Base-by-base conservation (phyloP, 2,797 vertebrate genomes). In the Argyrosomus regius region DNA sequence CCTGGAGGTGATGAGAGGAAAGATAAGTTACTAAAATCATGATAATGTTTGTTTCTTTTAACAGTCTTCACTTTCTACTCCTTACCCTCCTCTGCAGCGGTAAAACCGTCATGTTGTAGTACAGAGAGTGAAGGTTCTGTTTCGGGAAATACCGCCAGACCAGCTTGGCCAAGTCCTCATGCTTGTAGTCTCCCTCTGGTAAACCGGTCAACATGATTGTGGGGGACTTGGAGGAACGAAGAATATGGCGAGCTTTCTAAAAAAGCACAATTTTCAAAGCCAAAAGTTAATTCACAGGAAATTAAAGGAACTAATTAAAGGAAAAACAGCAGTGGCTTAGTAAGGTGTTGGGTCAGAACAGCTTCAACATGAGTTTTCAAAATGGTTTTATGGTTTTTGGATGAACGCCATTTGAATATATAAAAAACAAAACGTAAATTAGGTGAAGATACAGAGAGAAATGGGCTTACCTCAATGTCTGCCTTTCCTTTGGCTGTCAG, bases 181-280 rank as follows among this genome's bases (percentile, higher is more conserved):
- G 87, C 0, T 83, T 93, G 68, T 94, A 95, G 13, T 85, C 88
- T 60, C 71, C 87, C 41, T 90, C 90, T 1, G 97, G 96, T 39
- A 99, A 90, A 81, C 95, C 96, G 0, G 96, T 96, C 75, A 99
- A 77, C 81, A 96, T 93, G 64, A 98, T 64, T 0, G 88, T 87
- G 50, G 69, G 58, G 20, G 20, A 46, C 6, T 0, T 28, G 0
- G 66, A 52, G 14, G 11, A 18, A 0, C 0, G 5, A 49, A 0
- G 5, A 2, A 39, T 39, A 39, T 0, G 8, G 35, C 7, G 20
- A 31, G 48, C 74, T 17, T 9, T 53, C 88, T 91, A 6, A 8
- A 6, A 45, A 59, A 78, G 9, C 8, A 62, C 48, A 71, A 39
- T 0, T 4, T 39, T 20, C 20, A 75, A 54, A 43, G 5, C 1